These are phyloP conservation scores for Leucosticte australis DNA, from an alignment of 2,113 vertebrate genomes.

Conservation along the genomic window DNA sequence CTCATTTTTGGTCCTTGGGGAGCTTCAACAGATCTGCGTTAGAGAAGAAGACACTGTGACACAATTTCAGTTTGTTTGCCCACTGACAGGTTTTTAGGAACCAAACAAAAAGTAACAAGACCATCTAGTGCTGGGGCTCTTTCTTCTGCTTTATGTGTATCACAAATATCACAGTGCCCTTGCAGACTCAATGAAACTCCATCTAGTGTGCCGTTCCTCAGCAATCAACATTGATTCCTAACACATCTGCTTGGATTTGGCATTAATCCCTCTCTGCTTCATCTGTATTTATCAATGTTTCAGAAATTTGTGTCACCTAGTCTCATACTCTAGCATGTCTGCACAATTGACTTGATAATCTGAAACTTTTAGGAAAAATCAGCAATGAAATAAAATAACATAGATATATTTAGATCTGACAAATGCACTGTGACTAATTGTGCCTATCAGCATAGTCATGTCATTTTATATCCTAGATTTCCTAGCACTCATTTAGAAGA, in stretches of 20 bases:
- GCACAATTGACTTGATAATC: not conserved
- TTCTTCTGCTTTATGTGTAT: not conserved
- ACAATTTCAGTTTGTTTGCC: slow-evolving; percentile 2
- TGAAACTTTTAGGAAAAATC: not conserved
- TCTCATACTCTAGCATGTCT: not conserved
- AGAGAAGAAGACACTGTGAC: not conserved
- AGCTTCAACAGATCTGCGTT: not conserved
- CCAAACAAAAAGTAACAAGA: not conserved
- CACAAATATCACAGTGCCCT: not conserved
- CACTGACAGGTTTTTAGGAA: not conserved
- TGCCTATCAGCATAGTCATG: not conserved
- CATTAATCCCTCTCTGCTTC: not conserved
- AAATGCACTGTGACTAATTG: not conserved
- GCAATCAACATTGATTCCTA: not conserved
- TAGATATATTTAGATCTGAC: not conserved
- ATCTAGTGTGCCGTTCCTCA: not conserved
- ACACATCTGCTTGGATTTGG: not conserved
- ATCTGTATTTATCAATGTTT: not conserved
- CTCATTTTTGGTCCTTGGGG: not conserved
- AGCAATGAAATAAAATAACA: not conserved
- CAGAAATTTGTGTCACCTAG: not conserved
- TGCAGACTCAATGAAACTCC: not conserved
- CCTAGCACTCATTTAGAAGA: not conserved
- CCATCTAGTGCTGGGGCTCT: not conserved
- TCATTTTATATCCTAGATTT: not conserved